Evolutionary conservation across 2,797 vertebrate species (phyloP).

Genomic region (Lacerta bilineata): DNA sequence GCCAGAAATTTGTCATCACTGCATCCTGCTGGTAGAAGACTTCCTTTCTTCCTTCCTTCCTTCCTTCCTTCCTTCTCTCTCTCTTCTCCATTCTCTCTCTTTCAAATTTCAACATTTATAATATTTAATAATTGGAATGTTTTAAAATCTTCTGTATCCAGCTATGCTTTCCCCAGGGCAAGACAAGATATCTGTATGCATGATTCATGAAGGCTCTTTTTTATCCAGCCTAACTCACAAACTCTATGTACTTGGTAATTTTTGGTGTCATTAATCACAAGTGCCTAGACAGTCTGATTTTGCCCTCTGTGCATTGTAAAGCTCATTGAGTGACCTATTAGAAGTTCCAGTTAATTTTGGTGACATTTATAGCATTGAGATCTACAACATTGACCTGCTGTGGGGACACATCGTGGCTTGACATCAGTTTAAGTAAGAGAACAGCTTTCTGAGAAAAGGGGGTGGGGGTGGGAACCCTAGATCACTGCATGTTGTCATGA

Average conservation of each 20-base stretch:
- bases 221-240: conserved; percentile 55
- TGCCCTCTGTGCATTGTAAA: conserved; percentile 62
- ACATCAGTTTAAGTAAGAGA: conserved; percentile 74
- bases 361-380: conserved; percentile 75
- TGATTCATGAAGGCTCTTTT: conserved; percentile 41
- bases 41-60: not conserved
- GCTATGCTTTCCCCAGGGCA: conserved; percentile 30
- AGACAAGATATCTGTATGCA: not conserved
- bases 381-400: conserved; percentile 70
- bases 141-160: conserved; percentile 48
- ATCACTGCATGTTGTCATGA: conserved; percentile 66
- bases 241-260: conserved; percentile 62
- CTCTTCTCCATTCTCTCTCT: not conserved
- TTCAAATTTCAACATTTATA: not conserved
- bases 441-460: conserved; percentile 29
- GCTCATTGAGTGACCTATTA: conserved; percentile 76
- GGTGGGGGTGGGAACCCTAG: conserved; percentile 35
- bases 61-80: not conserved
- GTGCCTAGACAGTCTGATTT: conserved; percentile 51
- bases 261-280: conserved; percentile 73
- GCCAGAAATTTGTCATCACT: not conserved
- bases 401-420: conserved; percentile 63
- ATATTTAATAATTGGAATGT: conserved; percentile 9
- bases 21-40: not conserved
- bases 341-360: conserved; percentile 76